Base-by-base conservation (phyloP, 2,113 vertebrate species). In the Corynorhinus townsendii region DNA sequence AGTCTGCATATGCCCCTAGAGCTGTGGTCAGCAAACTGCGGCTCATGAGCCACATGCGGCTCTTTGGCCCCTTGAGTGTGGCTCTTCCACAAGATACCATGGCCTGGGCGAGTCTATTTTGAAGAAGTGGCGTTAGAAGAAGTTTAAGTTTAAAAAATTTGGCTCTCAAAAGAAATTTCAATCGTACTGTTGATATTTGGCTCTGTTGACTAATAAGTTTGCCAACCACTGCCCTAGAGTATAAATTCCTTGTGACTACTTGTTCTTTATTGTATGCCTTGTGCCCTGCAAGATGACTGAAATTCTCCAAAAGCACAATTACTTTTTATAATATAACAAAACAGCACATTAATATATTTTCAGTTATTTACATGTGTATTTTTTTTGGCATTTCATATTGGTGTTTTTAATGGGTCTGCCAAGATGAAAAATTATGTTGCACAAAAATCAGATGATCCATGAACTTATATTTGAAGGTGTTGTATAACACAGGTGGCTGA, bases 381-480 rank as follows among this genome's bases (percentile, higher is more conserved):
- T 71, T 30, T 90, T 28, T 28, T 28, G 59, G 43, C 40, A 86
- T 59, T 79, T 86, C 72, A 79, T 30, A 49, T 30, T 28, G 43
- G 43, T 64, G 49, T 73, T 73, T 81, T 81, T 45, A 22, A 66
- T 10, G 33, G 54, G 24, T 90, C 66, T 86, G 33, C 33, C 56
- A 75, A 49, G 0, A 5, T 93, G n/a, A 80, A 85, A 89, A 86
- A 86, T 89, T 66, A 85, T 15, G 62, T n/a, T 80, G 12, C 26
- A 49, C 26, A 69, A 77, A 82, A 93, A 64, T 22, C 22, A 66
- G 45, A 71, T 90, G 17, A 69, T 35, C n/a, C 69, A 83, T 54
- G 28, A 95, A 95, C 68, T 75, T 81, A 66, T 86, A 66, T 56
- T 45, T 86, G 77, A 59, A 93, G 35, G 75, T 81, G 47, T 76